Conservation (phyloP, 2,888 invertebrate species). For the Hirudinaria manillensis region DNA sequence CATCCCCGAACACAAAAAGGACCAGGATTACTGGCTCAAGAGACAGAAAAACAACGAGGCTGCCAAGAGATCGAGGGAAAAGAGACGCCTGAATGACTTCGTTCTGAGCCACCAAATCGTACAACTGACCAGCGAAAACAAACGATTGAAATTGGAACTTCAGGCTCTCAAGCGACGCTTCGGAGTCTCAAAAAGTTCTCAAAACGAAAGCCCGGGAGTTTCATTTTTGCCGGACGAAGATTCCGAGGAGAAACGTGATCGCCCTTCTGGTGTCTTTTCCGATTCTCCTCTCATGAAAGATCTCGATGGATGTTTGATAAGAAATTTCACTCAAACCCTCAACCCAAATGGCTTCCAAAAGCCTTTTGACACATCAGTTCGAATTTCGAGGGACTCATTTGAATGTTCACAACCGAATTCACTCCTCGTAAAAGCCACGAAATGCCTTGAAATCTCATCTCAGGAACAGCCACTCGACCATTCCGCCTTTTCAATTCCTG, state of each 20-base stretch:
- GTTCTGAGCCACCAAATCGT: conserved; percentile 87
- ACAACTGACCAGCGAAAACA: conserved; percentile 89
- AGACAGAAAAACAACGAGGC: conserved; percentile 92
- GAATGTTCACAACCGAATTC: no score
- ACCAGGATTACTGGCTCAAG: conserved; percentile 94
- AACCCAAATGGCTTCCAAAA: no score
- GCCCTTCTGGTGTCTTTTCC: not conserved
- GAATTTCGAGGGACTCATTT: not conserved
- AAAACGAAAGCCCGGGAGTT: not conserved
- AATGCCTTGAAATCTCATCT: no score
- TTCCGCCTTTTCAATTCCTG: no score
- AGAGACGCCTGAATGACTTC: conserved; percentile 91
- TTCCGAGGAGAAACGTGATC: not conserved
- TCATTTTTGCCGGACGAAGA: not conserved
- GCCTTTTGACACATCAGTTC: not conserved
- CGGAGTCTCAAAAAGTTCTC: conserved; percentile 42
- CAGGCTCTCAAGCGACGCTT: conserved; percentile 81
- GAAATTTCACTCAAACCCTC: no score
- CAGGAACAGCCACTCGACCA: no score
- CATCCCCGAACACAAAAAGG: conserved; percentile 91
- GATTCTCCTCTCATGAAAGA: not conserved
- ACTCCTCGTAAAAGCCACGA: no score
- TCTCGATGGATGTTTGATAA: not conserved
- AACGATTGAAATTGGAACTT: conserved; percentile 83
- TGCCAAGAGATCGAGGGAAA: conserved; percentile 90